phyloP scores from a whole-genome alignment of 37 sponge, comb jelly and placozoan species.

The Theonella swinhoei region DNA sequence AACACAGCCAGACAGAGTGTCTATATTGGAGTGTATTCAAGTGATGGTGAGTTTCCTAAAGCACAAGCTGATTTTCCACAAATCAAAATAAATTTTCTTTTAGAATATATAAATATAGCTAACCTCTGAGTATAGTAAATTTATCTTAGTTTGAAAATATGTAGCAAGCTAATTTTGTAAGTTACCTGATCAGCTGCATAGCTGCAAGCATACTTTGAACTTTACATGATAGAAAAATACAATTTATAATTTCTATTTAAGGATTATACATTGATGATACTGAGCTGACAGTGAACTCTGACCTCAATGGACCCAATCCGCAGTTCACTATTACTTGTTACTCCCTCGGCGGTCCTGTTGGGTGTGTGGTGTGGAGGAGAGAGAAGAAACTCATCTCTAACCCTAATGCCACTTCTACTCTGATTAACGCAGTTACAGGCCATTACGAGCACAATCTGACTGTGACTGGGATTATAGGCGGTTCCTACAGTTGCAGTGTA shows the following conservation, averaged over 20 bases:
- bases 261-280: background rate
- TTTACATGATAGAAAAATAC: too few relatives aligned
- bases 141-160: too few relatives aligned
- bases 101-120: too few relatives aligned
- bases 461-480: background rate
- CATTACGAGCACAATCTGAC: background rate
- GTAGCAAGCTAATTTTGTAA: too few relatives aligned
- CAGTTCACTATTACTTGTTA: background rate
- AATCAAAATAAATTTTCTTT: too few relatives aligned
- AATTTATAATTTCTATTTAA: too few relatives aligned
- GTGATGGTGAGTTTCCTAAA: background rate
- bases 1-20: background rate
- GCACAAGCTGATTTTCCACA: too few relatives aligned
- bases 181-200: too few relatives aligned
- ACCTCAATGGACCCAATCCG: background rate
- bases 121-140: too few relatives aligned
- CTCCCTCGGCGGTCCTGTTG: background rate
- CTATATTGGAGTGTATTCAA: background rate
- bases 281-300: background rate
- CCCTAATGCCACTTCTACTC: background rate
- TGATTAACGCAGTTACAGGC: background rate
- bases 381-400: background rate
- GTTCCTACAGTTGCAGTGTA: background rate
- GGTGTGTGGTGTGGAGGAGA: background rate
- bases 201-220: too few relatives aligned